Evolutionary conservation across 2,888 invertebrate genomes (phyloP).

Genomic region (Taphrorychus bicolor): DNA sequence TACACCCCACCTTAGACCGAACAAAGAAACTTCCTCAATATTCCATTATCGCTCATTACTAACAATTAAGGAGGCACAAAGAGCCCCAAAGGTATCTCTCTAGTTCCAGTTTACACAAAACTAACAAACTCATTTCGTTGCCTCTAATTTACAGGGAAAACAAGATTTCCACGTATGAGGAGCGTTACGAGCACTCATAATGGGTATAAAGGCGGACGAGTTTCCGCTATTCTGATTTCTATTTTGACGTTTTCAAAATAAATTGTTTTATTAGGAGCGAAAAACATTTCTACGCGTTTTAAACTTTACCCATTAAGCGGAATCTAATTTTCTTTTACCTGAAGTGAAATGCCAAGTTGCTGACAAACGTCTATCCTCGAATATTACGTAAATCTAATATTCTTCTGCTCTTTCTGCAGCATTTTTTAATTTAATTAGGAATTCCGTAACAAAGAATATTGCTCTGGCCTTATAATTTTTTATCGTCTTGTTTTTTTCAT

Average conservation of each 20-base stretch:
- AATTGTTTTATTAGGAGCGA: not conserved
- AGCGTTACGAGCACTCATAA: not conserved
- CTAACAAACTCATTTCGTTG: not conserved
- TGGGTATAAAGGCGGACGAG: not conserved
- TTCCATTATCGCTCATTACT: not conserved
- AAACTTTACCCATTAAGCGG: not conserved
- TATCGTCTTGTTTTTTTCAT: too few species aligned
- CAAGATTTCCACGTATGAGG: not conserved
- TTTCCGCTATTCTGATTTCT: not conserved
- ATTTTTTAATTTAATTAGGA: not conserved
- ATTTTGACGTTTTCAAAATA: not conserved
- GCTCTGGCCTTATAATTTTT: too few species aligned
- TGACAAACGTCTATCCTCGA: not conserved
- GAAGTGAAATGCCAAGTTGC: not conserved
- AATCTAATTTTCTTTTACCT: not conserved
- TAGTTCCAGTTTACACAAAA: not conserved
- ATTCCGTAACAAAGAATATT: not conserved
- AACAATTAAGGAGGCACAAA: not conserved
- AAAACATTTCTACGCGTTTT: not conserved
- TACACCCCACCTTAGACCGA: not conserved
- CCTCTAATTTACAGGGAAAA: not conserved
- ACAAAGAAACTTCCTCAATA: not conserved
- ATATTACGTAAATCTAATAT: not conserved
- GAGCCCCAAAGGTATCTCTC: not conserved
- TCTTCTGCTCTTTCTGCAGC: not conserved